A percentile compares a stretch with the other conserved stretches of the same genome.
phyloP scores from a whole-genome alignment of 2,888 invertebrate species.

The Argynnis bischoffii region DNA sequence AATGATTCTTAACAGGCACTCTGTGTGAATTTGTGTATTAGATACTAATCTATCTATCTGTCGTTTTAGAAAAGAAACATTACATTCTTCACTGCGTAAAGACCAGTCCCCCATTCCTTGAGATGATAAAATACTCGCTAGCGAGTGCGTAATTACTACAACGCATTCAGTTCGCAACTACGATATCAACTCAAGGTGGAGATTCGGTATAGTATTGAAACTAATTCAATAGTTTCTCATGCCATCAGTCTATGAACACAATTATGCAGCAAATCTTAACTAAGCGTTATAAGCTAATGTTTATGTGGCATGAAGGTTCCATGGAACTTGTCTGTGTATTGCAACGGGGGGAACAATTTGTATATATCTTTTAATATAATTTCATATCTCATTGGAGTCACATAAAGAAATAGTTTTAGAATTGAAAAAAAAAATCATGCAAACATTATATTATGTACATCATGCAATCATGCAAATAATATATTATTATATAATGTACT shows the following conservation, averaged over 20 bases:
- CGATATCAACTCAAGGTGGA: conserved; percentile 2
- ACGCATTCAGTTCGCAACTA: neutral
- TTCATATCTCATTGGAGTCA: neutral
- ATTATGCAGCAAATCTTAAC: conserved; percentile 80
- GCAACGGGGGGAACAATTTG: conserved; percentile 25
- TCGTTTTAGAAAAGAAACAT: conserved; percentile 33
- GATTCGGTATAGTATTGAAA: conserved; percentile 7
- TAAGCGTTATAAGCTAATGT: conserved; percentile 81
- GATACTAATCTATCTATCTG: conserved; percentile 52
- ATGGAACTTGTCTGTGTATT: conserved; percentile 69
- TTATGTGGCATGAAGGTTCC: conserved; percentile 77
- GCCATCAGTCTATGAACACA: conserved; percentile 79
- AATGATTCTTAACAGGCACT: conserved; percentile 77
- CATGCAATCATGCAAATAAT: too few relatives aligned
- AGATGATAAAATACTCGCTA: conserved; percentile 2
- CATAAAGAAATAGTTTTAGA: too few relatives aligned
- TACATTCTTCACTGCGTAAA: conserved; percentile 6
- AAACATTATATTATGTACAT: too few relatives aligned
- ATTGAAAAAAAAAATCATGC: too few relatives aligned
- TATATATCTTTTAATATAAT: neutral
- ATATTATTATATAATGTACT: too few relatives aligned
- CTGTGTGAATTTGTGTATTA: conserved; percentile 76
- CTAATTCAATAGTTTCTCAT: conserved; percentile 13
- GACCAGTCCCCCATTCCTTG: conserved; percentile 6
- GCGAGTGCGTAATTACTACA: neutral